These are phyloP conservation scores for Fregata magnificens DNA, from an alignment of 2,113 vertebrate species.

Conservation along the genomic window DNA sequence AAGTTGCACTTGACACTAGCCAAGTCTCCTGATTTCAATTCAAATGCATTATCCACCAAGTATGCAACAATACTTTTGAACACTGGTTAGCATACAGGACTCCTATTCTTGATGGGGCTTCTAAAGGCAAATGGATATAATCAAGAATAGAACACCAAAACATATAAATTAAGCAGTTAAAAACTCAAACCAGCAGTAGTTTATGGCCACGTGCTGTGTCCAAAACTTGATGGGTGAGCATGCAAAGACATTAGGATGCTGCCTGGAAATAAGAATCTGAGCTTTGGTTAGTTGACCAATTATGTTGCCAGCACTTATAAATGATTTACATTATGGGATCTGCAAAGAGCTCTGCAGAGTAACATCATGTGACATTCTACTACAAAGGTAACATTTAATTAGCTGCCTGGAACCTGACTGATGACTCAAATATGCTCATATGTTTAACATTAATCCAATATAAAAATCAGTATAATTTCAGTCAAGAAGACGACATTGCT, in stretches of 20 bases:
- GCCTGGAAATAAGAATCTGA: not conserved
- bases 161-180: not conserved
- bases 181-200: not conserved
- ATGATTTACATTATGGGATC: not conserved
- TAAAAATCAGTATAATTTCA: not conserved
- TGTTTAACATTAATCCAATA: not conserved
- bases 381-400: not conserved
- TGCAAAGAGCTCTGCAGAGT: accelerated
- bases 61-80: not conserved
- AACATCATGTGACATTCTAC: not conserved
- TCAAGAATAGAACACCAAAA: not conserved
- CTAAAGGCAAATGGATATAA: not conserved
- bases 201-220: not conserved
- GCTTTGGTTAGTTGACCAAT: not conserved
- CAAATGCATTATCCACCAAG: not conserved
- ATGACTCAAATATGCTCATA: not conserved
- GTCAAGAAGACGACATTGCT: not conserved
- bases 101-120: not conserved
- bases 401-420: not conserved
- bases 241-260: not conserved
- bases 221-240: not conserved
- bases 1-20: not conserved
- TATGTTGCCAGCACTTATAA: not conserved
- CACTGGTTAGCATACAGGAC: not conserved
- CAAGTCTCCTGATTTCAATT: not conserved